A percentile compares a stretch with the other conserved stretches of the same genome.
These are phyloP conservation scores for Cyprinodon tularosa DNA, from an alignment of 2,113 vertebrate species.

Conservation along the genomic window DNA sequence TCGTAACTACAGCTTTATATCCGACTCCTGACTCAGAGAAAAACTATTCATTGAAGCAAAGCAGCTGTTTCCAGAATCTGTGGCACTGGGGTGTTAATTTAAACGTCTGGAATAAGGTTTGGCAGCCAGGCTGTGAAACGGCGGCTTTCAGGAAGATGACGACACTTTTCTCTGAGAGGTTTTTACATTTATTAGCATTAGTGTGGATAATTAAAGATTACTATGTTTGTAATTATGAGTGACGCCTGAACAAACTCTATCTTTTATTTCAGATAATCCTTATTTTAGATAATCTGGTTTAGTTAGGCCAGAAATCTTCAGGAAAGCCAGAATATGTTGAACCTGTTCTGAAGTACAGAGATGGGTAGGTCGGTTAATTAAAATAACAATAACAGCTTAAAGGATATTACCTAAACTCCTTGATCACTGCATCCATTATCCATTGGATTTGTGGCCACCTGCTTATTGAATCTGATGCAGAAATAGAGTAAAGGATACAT, in stretches of 20 bases:
- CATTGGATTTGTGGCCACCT: background rate
- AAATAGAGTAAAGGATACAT: background rate
- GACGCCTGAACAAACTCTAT: no score
- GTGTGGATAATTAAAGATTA: background rate
- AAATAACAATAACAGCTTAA: no score
- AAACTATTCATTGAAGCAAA: background rate
- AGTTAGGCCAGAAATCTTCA: background rate
- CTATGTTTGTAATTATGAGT: no score
- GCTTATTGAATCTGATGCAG: background rate
- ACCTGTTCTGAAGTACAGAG: background rate
- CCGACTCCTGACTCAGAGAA: slow-evolving; percentile 7
- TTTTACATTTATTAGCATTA: background rate
- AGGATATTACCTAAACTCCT: no score
- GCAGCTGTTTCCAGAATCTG: background rate
- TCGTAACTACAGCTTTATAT: background rate
- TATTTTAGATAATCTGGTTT: background rate
- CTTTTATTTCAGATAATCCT: background rate
- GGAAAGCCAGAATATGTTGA: background rate
- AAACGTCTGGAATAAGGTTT: background rate
- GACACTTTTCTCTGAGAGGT: background rate
- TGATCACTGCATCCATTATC: no score
- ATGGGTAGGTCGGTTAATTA: no score
- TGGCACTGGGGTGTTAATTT: background rate
- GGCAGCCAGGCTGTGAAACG: background rate
- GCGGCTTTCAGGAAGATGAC: no score